Conservation (phyloP, 1,140 invertebrate species). For the Neodiprion pinetum region DNA sequence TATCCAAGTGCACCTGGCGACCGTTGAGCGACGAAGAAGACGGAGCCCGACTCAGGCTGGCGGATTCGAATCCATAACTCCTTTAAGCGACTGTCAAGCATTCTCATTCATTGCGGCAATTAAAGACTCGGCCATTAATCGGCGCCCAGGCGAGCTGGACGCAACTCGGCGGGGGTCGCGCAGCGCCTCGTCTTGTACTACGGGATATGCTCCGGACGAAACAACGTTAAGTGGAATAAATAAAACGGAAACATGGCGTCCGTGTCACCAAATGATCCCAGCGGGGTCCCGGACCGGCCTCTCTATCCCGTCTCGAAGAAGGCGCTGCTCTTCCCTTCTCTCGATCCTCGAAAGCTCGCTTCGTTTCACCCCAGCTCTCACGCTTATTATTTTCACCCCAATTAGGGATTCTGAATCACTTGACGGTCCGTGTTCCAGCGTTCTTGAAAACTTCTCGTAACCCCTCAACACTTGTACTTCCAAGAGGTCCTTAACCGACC, state of each 20-base stretch:
- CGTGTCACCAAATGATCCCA: slow-evolving; percentile 40
- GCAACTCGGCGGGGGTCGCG: slow-evolving; percentile 38
- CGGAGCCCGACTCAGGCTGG: not conserved
- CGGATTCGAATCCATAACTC: slow-evolving; percentile 11
- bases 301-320: not conserved
- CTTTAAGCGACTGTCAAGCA: not conserved
- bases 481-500: too few relatives aligned
- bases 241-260: slow-evolving; percentile 30
- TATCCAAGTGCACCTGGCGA: too few relatives aligned
- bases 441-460: too few relatives aligned
- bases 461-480: too few relatives aligned
- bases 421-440: too few relatives aligned
- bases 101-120: slow-evolving; percentile 39
- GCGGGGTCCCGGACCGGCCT: slow-evolving; percentile 30
- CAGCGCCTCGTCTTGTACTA: slow-evolving; percentile 19
- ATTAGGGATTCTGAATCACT: too few relatives aligned
- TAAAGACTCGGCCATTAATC: slow-evolving; percentile 52
- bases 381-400: too few relatives aligned
- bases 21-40: too few relatives aligned
- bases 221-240: slow-evolving; percentile 20
- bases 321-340: too few relatives aligned
- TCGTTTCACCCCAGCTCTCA: too few relatives aligned
- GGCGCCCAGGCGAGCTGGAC: slow-evolving; percentile 26
- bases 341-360: too few relatives aligned
- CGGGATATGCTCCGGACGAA: slow-evolving; percentile 26